These are phyloP conservation scores for Procambarus clarkii DNA, from an alignment of 1,140 invertebrate genomes.

Conservation along the genomic window DNA sequence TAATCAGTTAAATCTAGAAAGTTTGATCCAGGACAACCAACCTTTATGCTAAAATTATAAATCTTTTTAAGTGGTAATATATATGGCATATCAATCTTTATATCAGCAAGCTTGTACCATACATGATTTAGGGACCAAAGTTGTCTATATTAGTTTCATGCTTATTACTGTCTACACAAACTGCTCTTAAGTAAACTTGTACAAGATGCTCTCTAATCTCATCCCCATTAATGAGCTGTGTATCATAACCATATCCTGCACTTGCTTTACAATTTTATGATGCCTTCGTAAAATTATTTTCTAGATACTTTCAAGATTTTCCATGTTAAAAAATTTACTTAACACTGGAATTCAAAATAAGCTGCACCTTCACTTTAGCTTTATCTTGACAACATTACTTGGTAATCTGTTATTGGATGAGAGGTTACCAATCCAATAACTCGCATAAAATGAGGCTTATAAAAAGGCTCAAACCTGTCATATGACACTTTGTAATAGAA, in stretches of 20 bases:
- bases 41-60: too few species aligned
- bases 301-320: background rate
- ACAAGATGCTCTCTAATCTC: background rate
- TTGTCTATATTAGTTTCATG: too few species aligned
- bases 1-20: too few species aligned
- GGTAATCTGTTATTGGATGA: background rate
- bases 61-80: too few species aligned
- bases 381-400: conserved; percentile 2
- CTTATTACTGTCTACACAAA: too few species aligned
- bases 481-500: conserved; percentile 65
- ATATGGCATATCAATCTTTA: too few species aligned
- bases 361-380: conserved; percentile 29
- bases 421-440: conserved; percentile 7
- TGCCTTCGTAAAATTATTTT: background rate
- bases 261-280: conserved; percentile 9
- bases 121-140: too few species aligned
- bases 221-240: background rate
- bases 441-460: conserved; percentile 18
- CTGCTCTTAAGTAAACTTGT: background rate
- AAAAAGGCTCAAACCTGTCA: conserved; percentile 49
- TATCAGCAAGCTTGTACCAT: too few species aligned
- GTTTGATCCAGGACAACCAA: too few species aligned
- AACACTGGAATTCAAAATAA: conserved; percentile 26
- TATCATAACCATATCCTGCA: background rate
- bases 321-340: background rate